Percentiles rank a stretch among this genome's conserved stretches.
Conservation (phyloP, 2,113 vertebrate genomes). For the Aramus guarauna region DNA sequence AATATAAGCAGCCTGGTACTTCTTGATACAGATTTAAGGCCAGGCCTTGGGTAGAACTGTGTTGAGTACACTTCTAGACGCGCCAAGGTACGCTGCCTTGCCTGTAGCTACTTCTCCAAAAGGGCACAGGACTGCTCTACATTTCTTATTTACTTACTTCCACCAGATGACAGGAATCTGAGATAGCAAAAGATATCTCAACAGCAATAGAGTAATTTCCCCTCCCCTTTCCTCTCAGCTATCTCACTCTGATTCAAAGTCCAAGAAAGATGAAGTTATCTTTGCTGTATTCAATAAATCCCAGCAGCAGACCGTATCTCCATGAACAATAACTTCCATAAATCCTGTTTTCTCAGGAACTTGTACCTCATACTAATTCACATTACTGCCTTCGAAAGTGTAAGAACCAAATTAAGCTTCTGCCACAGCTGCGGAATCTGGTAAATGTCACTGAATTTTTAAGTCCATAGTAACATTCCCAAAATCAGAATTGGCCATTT, state of each 20-base stretch:
- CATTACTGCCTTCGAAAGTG: background rate
- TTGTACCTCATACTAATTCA: background rate
- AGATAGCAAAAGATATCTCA: background rate
- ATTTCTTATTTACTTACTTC: background rate
- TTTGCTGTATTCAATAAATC: background rate
- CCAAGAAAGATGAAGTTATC: background rate
- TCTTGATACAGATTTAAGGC: background rate
- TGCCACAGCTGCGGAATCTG: background rate
- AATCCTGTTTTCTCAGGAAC: background rate
- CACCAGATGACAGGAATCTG: background rate
- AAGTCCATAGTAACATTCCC: background rate
- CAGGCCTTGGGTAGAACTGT: background rate
- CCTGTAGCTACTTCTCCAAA: background rate
- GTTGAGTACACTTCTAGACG: accelerated
- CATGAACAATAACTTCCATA: background rate
- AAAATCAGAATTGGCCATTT: background rate
- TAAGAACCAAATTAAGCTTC: background rate
- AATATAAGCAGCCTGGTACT: background rate
- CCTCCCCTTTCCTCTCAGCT: background rate
- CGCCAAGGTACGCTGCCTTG: accelerated
- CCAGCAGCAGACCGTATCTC: background rate
- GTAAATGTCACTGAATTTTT: background rate
- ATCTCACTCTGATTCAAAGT: background rate
- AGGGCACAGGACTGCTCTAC: background rate
- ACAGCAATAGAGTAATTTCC: background rate